A percentile compares a stretch with the other conserved stretches of the same genome.
Evolutionary conservation across 2,888 invertebrate genomes (phyloP).

Genomic region (Pomacea canaliculata): DNA sequence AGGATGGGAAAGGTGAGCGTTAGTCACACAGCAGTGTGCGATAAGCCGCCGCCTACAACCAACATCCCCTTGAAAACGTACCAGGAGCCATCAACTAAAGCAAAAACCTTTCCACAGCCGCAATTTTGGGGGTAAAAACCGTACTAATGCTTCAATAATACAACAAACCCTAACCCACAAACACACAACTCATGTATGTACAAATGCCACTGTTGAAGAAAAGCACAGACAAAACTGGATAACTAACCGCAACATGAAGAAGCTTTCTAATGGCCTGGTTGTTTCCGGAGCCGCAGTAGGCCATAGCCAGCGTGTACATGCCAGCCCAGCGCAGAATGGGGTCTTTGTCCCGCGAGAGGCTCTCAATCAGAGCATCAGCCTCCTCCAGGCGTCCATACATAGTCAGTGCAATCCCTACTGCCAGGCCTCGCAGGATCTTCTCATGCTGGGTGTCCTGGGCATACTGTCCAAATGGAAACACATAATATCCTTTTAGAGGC

Average conservation of each 20-base stretch:
- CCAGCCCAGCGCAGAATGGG: conserved; percentile 94
- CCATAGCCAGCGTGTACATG: conserved; percentile 98
- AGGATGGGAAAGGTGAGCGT: too few species aligned
- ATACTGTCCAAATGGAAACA: conserved; percentile 73
- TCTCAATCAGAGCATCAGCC: conserved; percentile 92
- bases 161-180: too few species aligned
- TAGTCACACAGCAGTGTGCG: too few species aligned
- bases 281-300: conserved; percentile 97
- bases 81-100: too few species aligned
- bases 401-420: conserved; percentile 94
- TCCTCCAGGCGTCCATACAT: conserved; percentile 98
- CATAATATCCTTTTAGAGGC: background rate
- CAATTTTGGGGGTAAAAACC: too few species aligned
- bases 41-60: too few species aligned
- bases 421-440: conserved; percentile 95
- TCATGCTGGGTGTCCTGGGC: conserved; percentile 98
- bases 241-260: conserved; percentile 91
- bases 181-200: too few species aligned
- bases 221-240: too few species aligned
- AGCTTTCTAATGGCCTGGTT: conserved; percentile 95
- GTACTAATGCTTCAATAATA: too few species aligned
- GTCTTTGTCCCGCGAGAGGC: conserved; percentile 91
- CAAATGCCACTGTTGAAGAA: too few species aligned
- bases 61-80: too few species aligned
- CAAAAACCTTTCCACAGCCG: too few species aligned